phyloP scores from a whole-genome alignment of 2,797 vertebrate genomes.

The Gymnocypris eckloni region DNA sequence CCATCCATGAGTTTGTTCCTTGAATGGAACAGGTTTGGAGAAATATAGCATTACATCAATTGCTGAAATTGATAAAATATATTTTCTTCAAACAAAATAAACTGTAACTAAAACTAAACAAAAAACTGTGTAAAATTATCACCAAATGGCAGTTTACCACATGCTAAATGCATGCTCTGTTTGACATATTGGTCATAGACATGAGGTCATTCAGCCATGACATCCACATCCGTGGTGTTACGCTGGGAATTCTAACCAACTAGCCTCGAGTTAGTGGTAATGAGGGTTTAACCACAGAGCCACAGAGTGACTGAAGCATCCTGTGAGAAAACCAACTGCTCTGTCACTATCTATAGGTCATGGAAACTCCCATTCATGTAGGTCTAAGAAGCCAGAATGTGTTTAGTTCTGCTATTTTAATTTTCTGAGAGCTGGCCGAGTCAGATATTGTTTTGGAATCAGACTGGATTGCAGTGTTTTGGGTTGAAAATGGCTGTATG shows the following conservation, averaged over 20 bases:
- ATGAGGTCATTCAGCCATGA: conserved; percentile 18
- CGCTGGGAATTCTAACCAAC: background rate
- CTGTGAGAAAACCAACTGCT: conserved; percentile 31
- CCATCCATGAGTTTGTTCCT: background rate
- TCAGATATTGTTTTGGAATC: conserved; percentile 3
- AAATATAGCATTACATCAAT: no score
- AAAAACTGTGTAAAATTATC: background rate
- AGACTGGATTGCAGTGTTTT: conserved; percentile 6
- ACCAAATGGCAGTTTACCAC: background rate
- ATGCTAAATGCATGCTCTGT: background rate
- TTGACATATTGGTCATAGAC: conserved; percentile 15
- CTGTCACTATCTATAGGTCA: conserved; percentile 23
- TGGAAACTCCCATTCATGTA: conserved; percentile 8
- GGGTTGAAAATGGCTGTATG: background rate
- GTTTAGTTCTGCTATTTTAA: conserved; percentile 5
- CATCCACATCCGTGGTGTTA: conserved; percentile 25
- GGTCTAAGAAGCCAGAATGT: conserved; percentile 7
- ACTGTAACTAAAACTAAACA: background rate
- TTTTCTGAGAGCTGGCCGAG: background rate
- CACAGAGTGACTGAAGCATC: conserved; percentile 25
- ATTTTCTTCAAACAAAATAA: background rate
- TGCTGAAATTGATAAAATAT: background rate
- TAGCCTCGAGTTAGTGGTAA: conserved; percentile 29
- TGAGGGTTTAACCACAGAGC: conserved; percentile 19
- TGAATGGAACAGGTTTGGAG: no score